Percentiles rank a stretch among this genome's conserved stretches.
Evolutionary conservation across 2,888 invertebrate genomes (phyloP).

Genomic region (Tipula unca): DNA sequence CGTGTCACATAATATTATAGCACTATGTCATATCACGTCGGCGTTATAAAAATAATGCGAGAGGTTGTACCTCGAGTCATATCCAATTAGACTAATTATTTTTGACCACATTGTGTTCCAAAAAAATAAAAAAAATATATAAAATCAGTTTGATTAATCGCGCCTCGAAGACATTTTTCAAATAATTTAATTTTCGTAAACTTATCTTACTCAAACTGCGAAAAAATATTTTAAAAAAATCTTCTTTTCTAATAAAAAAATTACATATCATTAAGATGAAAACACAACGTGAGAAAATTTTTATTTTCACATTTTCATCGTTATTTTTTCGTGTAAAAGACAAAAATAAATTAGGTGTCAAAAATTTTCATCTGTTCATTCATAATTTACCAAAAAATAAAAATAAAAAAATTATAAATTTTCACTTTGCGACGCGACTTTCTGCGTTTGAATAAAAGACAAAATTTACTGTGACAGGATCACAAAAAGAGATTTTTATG

Average conservation of each 20-base stretch:
- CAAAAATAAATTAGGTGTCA: slow-evolving; percentile 14
- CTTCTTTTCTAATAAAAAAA: background rate
- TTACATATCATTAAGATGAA: background rate
- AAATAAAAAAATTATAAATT: background rate
- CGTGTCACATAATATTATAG: background rate
- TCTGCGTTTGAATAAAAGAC: background rate
- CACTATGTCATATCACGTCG: background rate
- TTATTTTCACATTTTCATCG: background rate
- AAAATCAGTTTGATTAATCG: background rate
- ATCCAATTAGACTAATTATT: background rate
- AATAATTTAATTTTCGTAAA: background rate
- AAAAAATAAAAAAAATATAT: background rate
- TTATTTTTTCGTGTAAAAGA: background rate
- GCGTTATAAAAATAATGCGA: background rate
- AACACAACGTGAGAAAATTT: slow-evolving; percentile 14
- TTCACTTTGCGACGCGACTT: background rate
- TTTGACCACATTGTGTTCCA: background rate
- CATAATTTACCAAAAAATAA: background rate
- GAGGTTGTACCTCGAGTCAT: background rate
- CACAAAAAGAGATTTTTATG: background rate
- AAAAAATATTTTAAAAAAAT: background rate
- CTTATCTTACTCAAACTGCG: background rate
- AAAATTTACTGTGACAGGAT: background rate
- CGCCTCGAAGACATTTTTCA: background rate
- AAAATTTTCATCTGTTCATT: background rate